Conservation (phyloP, 2,113 vertebrate species). For the Fregetta grallaria region DNA sequence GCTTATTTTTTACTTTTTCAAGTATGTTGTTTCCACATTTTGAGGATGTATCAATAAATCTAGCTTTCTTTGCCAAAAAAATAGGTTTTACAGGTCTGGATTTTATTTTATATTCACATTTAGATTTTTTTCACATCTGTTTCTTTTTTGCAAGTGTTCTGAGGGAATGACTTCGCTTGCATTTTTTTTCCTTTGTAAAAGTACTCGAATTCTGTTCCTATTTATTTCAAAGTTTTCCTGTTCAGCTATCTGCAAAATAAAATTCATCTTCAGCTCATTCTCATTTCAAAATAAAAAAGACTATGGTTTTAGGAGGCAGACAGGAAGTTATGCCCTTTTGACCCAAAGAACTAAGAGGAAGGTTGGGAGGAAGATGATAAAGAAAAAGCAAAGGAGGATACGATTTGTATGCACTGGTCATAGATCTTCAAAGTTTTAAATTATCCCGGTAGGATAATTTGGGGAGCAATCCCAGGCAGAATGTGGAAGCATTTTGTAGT, state of each 20-base stretch:
- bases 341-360: slow-evolving; percentile 65
- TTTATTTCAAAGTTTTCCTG: not conserved
- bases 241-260: slow-evolving; percentile 39
- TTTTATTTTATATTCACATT: slow-evolving; percentile 25
- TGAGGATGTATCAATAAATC: not conserved
- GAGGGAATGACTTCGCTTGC: not conserved
- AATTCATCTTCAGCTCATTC: slow-evolving; percentile 25
- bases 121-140: not conserved
- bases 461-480: not conserved
- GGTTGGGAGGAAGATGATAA: slow-evolving; percentile 69
- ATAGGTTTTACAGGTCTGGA: not conserved
- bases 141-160: slow-evolving; percentile 13
- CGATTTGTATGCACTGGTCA: not conserved
- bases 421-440: not conserved
- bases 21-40: not conserved
- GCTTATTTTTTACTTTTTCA: not conserved
- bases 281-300: slow-evolving; percentile 52
- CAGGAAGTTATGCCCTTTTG: slow-evolving; percentile 73
- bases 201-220: not conserved
- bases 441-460: not conserved
- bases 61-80: not conserved
- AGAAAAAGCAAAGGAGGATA: slow-evolving; percentile 50
- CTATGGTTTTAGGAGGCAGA: slow-evolving; percentile 49
- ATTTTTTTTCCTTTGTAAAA: not conserved
- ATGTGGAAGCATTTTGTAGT: not conserved